These are phyloP conservation scores for Caloenas nicobarica DNA, from an alignment of 2,113 vertebrate species.

Conservation along the genomic window DNA sequence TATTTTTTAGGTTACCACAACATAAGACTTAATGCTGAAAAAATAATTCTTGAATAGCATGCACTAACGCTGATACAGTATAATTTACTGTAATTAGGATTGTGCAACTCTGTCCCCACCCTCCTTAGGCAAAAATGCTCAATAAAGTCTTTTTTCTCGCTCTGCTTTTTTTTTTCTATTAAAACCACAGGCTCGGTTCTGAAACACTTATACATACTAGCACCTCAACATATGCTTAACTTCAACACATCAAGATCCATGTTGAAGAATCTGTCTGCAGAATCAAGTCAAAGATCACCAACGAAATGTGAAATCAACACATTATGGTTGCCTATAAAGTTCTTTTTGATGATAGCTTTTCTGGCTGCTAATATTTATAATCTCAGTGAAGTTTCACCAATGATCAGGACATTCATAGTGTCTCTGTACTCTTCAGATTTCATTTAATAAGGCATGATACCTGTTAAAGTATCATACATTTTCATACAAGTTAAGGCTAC, in stretches of 20 bases:
- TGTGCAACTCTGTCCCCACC: not conserved
- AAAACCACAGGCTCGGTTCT: not conserved
- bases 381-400: not conserved
- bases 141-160: not conserved
- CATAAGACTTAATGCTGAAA: not conserved
- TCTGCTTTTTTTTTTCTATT: not conserved
- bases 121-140: not conserved
- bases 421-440: not conserved
- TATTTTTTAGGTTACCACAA: not conserved
- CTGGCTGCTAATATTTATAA: not conserved
- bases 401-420: not conserved
- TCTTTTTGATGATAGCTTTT: not conserved
- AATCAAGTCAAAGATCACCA: not conserved
- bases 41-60: not conserved
- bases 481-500: not conserved
- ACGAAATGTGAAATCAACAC: not conserved
- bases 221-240: not conserved
- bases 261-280: not conserved
- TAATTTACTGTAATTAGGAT: not conserved
- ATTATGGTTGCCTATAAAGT: not conserved
- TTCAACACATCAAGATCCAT: not conserved
- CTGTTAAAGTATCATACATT: not conserved
- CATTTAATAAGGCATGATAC: not conserved
- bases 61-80: not conserved
- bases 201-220: not conserved